A percentile compares a stretch with the other conserved stretches of the same genome.
These are phyloP conservation scores for Anagyrus pseudococci DNA, from an alignment of 2,888 invertebrate species.

Conservation along the genomic window DNA sequence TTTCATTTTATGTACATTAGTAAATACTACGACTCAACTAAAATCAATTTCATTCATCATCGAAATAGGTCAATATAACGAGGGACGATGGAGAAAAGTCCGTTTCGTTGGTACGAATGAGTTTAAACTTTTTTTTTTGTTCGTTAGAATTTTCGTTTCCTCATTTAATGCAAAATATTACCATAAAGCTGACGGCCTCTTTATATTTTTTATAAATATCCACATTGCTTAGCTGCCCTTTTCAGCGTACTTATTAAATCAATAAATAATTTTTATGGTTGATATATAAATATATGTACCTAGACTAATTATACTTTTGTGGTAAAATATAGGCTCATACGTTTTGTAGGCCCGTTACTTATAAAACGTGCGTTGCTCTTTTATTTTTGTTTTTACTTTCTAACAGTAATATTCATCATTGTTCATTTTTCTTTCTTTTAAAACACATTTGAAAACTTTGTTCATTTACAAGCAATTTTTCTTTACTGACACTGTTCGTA, in stretches of 20 bases:
- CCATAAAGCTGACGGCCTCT: constrained; percentile 43
- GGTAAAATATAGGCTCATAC: constrained; percentile 56
- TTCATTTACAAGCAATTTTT: constrained; percentile 18
- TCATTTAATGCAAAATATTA: constrained; percentile 25
- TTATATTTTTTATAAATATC: constrained; percentile 39
- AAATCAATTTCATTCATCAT: constrained; percentile 18
- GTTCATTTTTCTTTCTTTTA: constrained; percentile 16
- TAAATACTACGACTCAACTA: constrained; percentile 42
- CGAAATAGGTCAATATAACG: too few species aligned
- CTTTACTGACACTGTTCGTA: constrained; percentile 23
- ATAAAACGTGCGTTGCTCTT: constrained; percentile 38
- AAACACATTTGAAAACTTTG: constrained; percentile 14
- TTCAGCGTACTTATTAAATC: constrained; percentile 44
- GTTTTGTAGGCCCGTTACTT: constrained; percentile 44
- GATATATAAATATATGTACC: constrained; percentile 52
- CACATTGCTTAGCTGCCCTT: constrained; percentile 30
- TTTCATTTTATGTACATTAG: constrained; percentile 46
- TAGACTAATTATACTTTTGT: constrained; percentile 57
- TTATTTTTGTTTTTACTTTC: constrained; percentile 23
- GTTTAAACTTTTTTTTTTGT: constrained; percentile 10
- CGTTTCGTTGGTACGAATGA: constrained; percentile 35
- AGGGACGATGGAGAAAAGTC: constrained; percentile 16
- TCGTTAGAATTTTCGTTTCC: too few species aligned
- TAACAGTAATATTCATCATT: constrained; percentile 24
- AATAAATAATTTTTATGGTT: constrained; percentile 56